These are phyloP conservation scores for Syndactyla subalaris DNA, from an alignment of 2,797 vertebrate species.

Conservation along the genomic window DNA sequence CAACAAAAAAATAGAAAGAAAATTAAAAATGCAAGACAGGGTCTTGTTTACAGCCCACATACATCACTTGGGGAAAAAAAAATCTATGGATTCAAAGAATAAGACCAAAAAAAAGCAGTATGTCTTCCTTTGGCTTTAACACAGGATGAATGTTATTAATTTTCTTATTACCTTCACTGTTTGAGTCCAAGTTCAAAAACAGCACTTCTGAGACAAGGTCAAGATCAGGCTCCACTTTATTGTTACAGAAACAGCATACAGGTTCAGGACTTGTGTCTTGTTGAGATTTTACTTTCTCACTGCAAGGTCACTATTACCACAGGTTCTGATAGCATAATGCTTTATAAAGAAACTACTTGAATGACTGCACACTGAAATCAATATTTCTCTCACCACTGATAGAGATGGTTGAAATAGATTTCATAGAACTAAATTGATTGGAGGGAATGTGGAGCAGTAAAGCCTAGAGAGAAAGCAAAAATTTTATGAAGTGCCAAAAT, in stretches of 20 bases:
- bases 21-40: background rate
- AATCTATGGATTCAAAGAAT: background rate
- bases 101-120: background rate
- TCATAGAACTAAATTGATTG: conserved; percentile 2
- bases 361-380: background rate
- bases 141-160: background rate
- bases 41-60: background rate
- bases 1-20: background rate
- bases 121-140: background rate
- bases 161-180: background rate
- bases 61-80: background rate
- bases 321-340: background rate
- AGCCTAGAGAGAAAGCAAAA: background rate
- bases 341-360: background rate
- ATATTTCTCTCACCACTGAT: conserved; percentile 6
- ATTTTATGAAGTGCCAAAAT: background rate
- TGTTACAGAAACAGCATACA: background rate
- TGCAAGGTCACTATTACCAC: background rate
- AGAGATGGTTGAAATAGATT: background rate
- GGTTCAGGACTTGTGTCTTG: background rate
- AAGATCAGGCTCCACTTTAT: background rate
- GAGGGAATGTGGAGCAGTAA: background rate
- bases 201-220: background rate
- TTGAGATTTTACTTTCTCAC: background rate
- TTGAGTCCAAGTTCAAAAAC: conserved; percentile 9